Evolutionary conservation across 2,113 vertebrate genomes (phyloP), one percentile per base, ranked within the genome.

Genomic region (Reinhardtius hippoglossoides): DNA sequence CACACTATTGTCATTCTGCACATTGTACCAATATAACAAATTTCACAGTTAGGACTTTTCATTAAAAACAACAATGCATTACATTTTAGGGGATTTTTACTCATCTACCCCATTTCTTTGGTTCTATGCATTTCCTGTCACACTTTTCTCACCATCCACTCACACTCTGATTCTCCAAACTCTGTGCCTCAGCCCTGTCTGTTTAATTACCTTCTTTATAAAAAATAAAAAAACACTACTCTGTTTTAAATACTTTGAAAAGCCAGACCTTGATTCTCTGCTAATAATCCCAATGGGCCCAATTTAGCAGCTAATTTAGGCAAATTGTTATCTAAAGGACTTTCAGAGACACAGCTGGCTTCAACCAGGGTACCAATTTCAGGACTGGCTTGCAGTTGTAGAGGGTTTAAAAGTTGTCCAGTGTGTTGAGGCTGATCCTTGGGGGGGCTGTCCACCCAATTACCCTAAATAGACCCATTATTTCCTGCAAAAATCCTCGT

Each of bases 201-300:
- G 50, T 86, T 80, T 89, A 91, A 94, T 89, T 90, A 82, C 67
- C 58, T 76, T 80, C 74, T 82, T 74, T 31, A 31, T 31, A 31
- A 7, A 31, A 31, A 31, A 31, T 6, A 7, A 83, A 79, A 85
- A 63, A 31, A 69, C 64, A 86, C 72, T 86, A 35, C 64, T 81
- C 71, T 80, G 23, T 88, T 89, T 89, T 48, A 74, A 80, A 83
- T 80, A 67, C 81, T 90, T 91, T 87, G 77, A 84, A 76, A 87
- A 91, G 85, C 84, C 84, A 78, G 88, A 87, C 85, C 83, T 90
- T 85, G 81, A 89, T 89, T 88, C 85, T 63, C 71, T 48, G 78
- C 80, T 91, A 91, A 92, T 93, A 91, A 90, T 93, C 90, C 91
- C 92, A 82, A 65, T 78, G 92, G 87, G 92, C 81, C 92, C 87